These are phyloP conservation scores for Microcebus griseorufus DNA, from an alignment of 2,113 vertebrate genomes.

Conservation along the genomic window DNA sequence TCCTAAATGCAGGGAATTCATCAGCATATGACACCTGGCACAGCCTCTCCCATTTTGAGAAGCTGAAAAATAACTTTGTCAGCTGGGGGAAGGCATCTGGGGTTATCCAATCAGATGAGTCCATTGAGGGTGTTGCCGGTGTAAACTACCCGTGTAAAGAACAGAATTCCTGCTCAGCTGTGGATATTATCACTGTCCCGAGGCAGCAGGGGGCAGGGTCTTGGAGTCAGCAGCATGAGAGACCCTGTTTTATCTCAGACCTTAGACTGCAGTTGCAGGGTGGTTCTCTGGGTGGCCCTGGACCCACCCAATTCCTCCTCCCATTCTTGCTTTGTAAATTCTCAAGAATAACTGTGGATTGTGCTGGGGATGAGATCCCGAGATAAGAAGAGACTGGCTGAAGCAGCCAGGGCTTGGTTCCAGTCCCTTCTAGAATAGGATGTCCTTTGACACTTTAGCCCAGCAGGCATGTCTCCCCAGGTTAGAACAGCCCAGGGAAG, in stretches of 20 bases:
- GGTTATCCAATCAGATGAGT: not conserved
- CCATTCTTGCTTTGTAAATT: not conserved
- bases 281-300: not conserved
- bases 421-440: not conserved
- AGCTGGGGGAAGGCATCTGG: not conserved
- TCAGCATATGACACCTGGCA: not conserved
- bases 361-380: not conserved
- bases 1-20: not conserved
- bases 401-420: not conserved
- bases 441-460: not conserved
- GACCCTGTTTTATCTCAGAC: not conserved
- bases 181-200: accelerated
- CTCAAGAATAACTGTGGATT: not conserved
- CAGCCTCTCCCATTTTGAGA: not conserved
- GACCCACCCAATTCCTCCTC: not conserved
- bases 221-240: not conserved
- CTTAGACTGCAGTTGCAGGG: not conserved
- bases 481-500: not conserved
- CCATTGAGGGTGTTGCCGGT: not conserved
- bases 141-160: not conserved
- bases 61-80: constrained; percentile 5
- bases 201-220: not conserved
- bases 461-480: not conserved
- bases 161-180: not conserved
- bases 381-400: not conserved